Evolutionary conservation across 2,797 vertebrate species (phyloP).

Genomic region (Tympanoctomys barrerae): DNA sequence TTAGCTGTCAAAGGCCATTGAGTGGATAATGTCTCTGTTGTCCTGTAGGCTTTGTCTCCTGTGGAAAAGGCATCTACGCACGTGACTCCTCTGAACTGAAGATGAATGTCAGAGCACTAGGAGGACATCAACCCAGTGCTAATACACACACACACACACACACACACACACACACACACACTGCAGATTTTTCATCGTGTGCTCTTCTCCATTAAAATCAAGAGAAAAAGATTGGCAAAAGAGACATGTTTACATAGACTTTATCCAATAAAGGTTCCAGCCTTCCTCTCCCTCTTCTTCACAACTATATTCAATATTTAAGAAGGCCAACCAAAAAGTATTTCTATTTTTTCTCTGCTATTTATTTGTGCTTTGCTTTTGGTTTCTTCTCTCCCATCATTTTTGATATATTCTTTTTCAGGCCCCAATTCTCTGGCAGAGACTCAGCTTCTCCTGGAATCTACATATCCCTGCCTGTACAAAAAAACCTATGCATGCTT

Average conservation of each 20-base stretch:
- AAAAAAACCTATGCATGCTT: conserved; percentile 45
- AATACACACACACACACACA: not conserved
- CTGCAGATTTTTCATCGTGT: conserved; percentile 43
- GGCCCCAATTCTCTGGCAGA: not conserved
- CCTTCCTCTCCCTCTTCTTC: not conserved
- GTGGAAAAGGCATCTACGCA: not conserved
- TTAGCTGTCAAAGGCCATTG: not conserved
- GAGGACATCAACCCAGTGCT: conserved; percentile 2
- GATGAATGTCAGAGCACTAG: not conserved
- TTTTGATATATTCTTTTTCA: not conserved
- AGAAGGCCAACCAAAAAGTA: not conserved
- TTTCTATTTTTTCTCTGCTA: not conserved
- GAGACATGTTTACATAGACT: not conserved
- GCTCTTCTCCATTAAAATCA: conserved; percentile 25
- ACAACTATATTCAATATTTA: not conserved
- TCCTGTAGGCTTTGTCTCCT: conserved; percentile 62
- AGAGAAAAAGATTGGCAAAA: conserved; percentile 3
- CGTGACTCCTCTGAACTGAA: conserved; percentile 44
- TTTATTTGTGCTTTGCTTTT: conserved; percentile 22
- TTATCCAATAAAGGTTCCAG: not conserved
- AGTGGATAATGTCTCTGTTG: not conserved
- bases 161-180: no score
- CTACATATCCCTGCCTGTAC: not conserved
- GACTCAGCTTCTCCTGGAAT: conserved; percentile 38
- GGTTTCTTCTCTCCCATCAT: conserved; percentile 20